Evolutionary conservation across 2,797 vertebrate species (phyloP).

Genomic region (Mormyrops attenuatus): DNA sequence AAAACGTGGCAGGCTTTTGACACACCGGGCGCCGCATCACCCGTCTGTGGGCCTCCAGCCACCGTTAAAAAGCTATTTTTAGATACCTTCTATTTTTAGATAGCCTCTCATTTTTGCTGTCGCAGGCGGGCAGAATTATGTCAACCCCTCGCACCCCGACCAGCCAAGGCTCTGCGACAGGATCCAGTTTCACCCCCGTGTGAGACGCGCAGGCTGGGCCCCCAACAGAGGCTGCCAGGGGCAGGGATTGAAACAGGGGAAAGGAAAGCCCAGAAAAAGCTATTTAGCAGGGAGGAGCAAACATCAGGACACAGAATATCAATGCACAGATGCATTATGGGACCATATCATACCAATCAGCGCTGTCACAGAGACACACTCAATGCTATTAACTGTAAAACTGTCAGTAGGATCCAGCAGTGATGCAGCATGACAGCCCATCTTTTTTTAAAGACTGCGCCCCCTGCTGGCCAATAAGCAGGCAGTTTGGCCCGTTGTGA

Average conservation of each 20-base stretch:
- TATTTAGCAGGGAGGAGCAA: background rate
- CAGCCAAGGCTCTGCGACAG: constrained; percentile 8
- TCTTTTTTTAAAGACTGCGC: constrained; percentile 22
- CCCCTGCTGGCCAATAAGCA: constrained; percentile 14
- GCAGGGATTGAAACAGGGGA: background rate
- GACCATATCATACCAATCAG: background rate
- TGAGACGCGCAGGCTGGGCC: background rate
- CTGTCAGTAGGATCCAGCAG: background rate
- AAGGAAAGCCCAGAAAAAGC: background rate
- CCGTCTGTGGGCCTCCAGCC: constrained; percentile 2
- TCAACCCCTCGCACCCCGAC: constrained; percentile 18
- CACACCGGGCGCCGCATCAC: background rate
- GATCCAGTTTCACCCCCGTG: constrained; percentile 17
- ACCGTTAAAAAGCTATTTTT: constrained; percentile 34
- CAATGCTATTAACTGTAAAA: background rate
- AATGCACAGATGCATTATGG: background rate
- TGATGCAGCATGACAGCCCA: background rate
- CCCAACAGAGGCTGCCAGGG: background rate
- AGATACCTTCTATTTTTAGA: constrained; percentile 27
- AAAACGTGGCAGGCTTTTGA: background rate
- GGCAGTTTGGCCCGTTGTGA: background rate
- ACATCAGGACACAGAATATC: background rate
- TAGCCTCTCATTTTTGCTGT: background rate
- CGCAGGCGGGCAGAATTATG: constrained; percentile 21
- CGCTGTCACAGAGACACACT: background rate